Percentiles rank a stretch among this genome's conserved stretches.
phyloP scores from a whole-genome alignment of 64 coral and sea anemone genomes.

The Acropora yongei region DNA sequence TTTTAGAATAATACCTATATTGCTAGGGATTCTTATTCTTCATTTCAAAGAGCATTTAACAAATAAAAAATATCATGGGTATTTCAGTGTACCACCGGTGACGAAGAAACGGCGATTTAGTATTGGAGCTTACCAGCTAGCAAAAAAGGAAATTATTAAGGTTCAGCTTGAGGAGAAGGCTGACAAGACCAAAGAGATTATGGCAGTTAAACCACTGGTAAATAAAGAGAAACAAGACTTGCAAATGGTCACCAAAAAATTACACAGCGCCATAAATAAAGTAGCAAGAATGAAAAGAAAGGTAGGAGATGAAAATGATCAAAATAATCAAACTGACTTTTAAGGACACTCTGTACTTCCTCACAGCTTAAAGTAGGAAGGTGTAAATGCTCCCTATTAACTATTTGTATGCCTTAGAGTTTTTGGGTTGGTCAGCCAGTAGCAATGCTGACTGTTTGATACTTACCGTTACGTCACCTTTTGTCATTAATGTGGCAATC shows the following conservation, averaged over 20 bases:
- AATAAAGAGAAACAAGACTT: constrained; percentile 46
- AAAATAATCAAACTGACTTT: no score
- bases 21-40: constrained; percentile 28
- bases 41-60: constrained; percentile 11
- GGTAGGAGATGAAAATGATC: no score
- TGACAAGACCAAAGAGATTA: background rate
- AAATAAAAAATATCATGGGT: constrained; percentile 50
- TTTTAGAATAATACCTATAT: constrained; percentile 32
- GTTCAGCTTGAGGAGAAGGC: background rate
- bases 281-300: constrained; percentile 2
- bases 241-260: constrained; percentile 57
- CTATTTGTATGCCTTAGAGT: no score
- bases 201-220: constrained; percentile 50
- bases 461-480: no score
- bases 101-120: constrained; percentile 24
- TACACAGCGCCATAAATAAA: constrained; percentile 52
- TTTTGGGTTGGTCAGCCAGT: no score
- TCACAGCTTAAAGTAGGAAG: no score
- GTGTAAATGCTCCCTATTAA: no score
- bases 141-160: background rate
- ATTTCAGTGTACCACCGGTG: constrained; percentile 21
- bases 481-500: no score
- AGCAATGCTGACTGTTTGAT: no score
- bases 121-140: constrained; percentile 17
- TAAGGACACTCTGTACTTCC: no score